These are phyloP conservation scores for Oopsacas minuta DNA, from an alignment of 37 sponge, comb jelly and placozoan species.

Conservation along the genomic window DNA sequence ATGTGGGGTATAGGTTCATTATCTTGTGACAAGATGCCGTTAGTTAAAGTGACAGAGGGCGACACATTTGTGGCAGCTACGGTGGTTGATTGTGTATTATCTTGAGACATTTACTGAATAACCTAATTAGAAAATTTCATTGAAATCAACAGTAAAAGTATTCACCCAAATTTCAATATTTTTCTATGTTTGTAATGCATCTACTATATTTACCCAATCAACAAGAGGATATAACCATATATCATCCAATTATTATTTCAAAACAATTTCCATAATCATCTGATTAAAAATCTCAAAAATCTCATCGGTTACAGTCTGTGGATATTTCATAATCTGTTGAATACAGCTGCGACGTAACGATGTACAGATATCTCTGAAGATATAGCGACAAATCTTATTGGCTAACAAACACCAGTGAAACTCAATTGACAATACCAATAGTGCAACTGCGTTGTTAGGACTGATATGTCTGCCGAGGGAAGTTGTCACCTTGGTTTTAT, in stretches of 20 bases:
- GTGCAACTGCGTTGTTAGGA: not conserved
- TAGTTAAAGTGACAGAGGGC: not conserved
- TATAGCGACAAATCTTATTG: not conserved
- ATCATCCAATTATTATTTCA: not conserved
- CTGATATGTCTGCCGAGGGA: not conserved
- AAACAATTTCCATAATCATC: not conserved
- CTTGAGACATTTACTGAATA: not conserved
- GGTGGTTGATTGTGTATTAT: not conserved
- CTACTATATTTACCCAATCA: too few species aligned
- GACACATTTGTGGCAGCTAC: not conserved
- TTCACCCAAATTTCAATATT: not conserved
- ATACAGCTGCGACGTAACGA: not conserved
- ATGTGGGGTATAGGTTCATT: not conserved
- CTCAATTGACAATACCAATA: not conserved
- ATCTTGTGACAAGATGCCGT: not conserved
- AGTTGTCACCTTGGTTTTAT: not conserved
- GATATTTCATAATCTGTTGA: slow-evolving; percentile 1
- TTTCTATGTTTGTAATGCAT: too few species aligned
- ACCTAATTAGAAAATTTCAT: not conserved
- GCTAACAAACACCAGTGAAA: not conserved
- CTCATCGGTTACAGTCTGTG: not conserved
- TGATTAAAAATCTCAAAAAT: not conserved
- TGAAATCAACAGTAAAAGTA: not conserved
- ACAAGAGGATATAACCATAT: too few species aligned
- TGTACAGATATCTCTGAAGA: not conserved